Conservation (phyloP, 2,888 invertebrate genomes). For the Hoplodrina blanda region DNA sequence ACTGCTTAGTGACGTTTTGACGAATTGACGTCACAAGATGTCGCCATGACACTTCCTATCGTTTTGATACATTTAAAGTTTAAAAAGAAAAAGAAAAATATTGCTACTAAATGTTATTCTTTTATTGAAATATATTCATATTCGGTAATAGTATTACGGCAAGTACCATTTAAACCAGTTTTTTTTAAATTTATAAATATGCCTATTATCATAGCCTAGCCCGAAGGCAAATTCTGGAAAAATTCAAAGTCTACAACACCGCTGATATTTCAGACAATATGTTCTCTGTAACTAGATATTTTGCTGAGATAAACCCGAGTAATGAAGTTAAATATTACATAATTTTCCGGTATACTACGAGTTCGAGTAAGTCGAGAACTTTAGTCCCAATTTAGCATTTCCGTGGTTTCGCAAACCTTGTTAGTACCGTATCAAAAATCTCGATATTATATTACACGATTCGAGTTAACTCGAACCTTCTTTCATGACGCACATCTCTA, state of each 20-base stretch:
- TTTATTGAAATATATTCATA: too few species aligned
- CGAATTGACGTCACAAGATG: too few species aligned
- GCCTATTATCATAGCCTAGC: constrained; percentile 39
- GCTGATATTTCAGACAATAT: constrained; percentile 30
- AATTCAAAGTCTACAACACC: constrained; percentile 32
- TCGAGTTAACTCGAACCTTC: constrained; percentile 28
- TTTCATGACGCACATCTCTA: constrained; percentile 42
- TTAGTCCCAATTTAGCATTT: constrained; percentile 66
- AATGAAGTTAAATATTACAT: constrained; percentile 63
- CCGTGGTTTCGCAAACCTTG: constrained; percentile 66
- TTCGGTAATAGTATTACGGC: too few species aligned
- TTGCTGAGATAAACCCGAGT: constrained; percentile 43
- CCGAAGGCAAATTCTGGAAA: constrained; percentile 34
- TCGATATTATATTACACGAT: constrained; percentile 58
- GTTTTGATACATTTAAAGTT: too few species aligned
- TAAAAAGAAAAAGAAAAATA: too few species aligned
- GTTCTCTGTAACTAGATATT: constrained; percentile 58
- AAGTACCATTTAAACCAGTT: too few species aligned
- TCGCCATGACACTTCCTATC: too few species aligned
- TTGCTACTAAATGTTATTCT: too few species aligned
- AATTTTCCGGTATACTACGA: constrained; percentile 55
- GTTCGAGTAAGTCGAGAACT: constrained; percentile 64
- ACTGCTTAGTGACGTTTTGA: too few species aligned
- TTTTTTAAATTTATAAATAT: too few species aligned
- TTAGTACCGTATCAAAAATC: constrained; percentile 64